These are phyloP conservation scores for Chunga burmeisteri DNA, from an alignment of 2,113 vertebrate species.

Conservation along the genomic window DNA sequence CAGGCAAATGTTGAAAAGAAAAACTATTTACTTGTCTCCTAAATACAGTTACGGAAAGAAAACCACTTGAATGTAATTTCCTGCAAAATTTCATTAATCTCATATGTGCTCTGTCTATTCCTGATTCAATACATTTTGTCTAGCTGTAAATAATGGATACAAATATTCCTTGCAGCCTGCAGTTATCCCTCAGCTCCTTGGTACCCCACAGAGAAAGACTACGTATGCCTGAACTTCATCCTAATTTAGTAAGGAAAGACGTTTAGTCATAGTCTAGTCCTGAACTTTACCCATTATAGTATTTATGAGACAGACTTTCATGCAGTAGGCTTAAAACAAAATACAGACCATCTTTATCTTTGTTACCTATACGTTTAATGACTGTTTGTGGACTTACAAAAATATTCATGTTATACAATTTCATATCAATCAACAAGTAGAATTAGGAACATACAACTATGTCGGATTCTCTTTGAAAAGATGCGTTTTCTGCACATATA, in stretches of 20 bases:
- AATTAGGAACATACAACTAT: neutral
- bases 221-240: neutral
- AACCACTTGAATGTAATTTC: neutral
- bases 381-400: neutral
- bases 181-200: neutral
- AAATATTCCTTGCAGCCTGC: neutral
- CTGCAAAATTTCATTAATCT: neutral
- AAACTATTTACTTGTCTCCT: neutral
- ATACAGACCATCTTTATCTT: neutral
- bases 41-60: neutral
- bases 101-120: neutral
- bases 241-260: neutral
- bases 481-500: neutral
- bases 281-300: neutral
- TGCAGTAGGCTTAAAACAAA: neutral
- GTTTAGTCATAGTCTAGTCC: neutral
- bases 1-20: neutral
- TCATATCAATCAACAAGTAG: neutral
- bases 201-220: neutral
- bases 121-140: neutral
- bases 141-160: neutral
- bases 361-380: conserved; percentile 13
- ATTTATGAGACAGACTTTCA: neutral
- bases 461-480: neutral
- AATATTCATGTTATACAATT: neutral